These are phyloP conservation scores for Melolontha melolontha DNA, from an alignment of 2,888 invertebrate genomes.

Conservation along the genomic window DNA sequence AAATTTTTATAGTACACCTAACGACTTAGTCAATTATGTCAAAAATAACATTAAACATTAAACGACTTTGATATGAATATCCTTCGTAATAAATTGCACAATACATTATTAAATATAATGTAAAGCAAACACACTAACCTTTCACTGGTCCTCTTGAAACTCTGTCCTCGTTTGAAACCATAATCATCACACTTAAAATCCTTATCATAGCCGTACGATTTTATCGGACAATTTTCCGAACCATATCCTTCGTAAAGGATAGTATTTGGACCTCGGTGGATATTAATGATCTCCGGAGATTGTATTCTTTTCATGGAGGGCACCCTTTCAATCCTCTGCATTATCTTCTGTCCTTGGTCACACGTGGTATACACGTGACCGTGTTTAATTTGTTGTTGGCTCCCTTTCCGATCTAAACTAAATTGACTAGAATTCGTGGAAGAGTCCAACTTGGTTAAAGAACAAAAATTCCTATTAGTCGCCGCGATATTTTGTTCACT, in stretches of 20 bases:
- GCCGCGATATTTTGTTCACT: conserved; percentile 57
- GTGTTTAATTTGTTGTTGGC: conserved; percentile 43
- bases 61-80: too few relatives aligned
- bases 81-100: too few relatives aligned
- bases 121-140: conserved; percentile 50
- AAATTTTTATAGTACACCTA: too few relatives aligned
- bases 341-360: conserved; percentile 67
- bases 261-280: conserved; percentile 60
- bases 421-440: conserved; percentile 62
- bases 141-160: conserved; percentile 53
- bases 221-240: conserved; percentile 57
- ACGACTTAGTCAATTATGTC: too few relatives aligned
- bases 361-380: conserved; percentile 65
- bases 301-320: conserved; percentile 56
- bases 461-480: conserved; percentile 56
- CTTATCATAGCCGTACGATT: conserved; percentile 57
- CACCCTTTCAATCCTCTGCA: conserved; percentile 58
- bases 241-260: conserved; percentile 58
- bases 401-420: conserved; percentile 65
- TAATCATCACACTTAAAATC: conserved; percentile 61
- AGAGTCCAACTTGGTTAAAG: conserved; percentile 59
- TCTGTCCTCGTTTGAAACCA: conserved; percentile 59
- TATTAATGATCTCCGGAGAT: conserved; percentile 63
- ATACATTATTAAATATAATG: background rate
- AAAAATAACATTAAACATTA: too few relatives aligned